These are phyloP conservation scores for Kryptopterus vitreolus DNA, from an alignment of 2,797 vertebrate species.

Conservation along the genomic window DNA sequence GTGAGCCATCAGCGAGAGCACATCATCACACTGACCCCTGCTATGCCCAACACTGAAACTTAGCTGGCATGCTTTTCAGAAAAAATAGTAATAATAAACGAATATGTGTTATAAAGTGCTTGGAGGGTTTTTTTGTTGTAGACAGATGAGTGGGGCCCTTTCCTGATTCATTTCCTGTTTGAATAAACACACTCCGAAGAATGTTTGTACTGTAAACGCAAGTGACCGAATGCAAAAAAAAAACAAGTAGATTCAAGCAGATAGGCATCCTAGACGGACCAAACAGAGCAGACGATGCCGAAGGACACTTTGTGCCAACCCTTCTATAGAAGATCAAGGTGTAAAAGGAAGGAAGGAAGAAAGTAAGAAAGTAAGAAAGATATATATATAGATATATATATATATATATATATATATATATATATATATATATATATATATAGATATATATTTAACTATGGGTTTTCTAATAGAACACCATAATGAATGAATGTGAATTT, in stretches of 20 bases:
- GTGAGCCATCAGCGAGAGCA: not conserved
- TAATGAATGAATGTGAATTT: not conserved
- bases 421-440: not conserved
- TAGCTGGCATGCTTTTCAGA: not conserved
- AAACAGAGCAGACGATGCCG: too few relatives aligned
- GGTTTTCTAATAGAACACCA: not conserved
- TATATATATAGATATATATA: not conserved
- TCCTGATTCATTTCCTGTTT: too few relatives aligned
- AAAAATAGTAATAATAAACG: constrained; percentile 1
- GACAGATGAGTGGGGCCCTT: too few relatives aligned
- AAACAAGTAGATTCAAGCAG: too few relatives aligned
- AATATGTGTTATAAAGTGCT: not conserved
- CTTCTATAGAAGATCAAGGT: too few relatives aligned
- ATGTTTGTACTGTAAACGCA: too few relatives aligned
- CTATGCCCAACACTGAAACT: constrained; percentile 3
- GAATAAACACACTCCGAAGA: not conserved
- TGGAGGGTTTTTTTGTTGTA: not conserved
- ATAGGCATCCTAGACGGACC: too few relatives aligned
- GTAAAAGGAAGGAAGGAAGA: too few relatives aligned
- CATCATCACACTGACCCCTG: constrained; percentile 29
- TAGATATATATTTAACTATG: not conserved
- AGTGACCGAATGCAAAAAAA: too few relatives aligned
- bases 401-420: too few relatives aligned
- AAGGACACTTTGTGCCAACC: too few relatives aligned
- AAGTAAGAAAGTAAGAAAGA: not conserved